These are phyloP conservation scores for Andricus curvator DNA, from an alignment of 2,888 invertebrate species.

Conservation along the genomic window DNA sequence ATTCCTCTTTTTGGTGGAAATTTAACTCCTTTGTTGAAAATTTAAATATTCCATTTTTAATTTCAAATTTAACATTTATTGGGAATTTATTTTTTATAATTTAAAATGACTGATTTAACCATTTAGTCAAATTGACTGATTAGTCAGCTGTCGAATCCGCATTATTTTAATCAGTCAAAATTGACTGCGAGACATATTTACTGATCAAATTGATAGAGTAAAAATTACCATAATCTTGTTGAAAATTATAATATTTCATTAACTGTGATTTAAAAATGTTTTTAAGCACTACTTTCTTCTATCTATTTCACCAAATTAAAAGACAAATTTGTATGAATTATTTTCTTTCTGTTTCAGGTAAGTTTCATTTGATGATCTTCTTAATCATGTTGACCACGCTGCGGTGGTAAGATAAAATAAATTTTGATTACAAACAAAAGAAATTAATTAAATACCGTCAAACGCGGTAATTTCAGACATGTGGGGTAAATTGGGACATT, in stretches of 20 bases:
- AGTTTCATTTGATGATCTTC: constrained; percentile 4
- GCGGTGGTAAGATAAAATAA: constrained; percentile 5
- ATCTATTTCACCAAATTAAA: neutral
- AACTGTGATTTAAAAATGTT: neutral
- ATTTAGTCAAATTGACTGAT: too few species aligned
- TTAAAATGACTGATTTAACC: too few species aligned
- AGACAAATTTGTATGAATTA: neutral
- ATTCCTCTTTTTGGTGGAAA: too few species aligned
- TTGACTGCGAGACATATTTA: too few species aligned
- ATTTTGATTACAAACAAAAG: neutral
- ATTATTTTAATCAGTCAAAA: too few species aligned
- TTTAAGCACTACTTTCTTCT: neutral
- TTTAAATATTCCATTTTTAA: too few species aligned
- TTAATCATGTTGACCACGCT: neutral
- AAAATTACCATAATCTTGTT: neutral
- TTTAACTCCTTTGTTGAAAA: too few species aligned
- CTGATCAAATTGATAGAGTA: neutral
- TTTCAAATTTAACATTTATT: too few species aligned
- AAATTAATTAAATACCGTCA: neutral
- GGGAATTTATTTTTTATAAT: too few species aligned
- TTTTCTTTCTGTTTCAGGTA: constrained; percentile 28
- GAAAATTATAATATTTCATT: neutral
- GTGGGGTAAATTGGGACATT: too few species aligned
- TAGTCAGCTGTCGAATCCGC: too few species aligned
- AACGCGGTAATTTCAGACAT: too few species aligned